These are phyloP conservation scores for Gnatocerus cornutus DNA, from an alignment of 2,888 invertebrate species.

Conservation along the genomic window DNA sequence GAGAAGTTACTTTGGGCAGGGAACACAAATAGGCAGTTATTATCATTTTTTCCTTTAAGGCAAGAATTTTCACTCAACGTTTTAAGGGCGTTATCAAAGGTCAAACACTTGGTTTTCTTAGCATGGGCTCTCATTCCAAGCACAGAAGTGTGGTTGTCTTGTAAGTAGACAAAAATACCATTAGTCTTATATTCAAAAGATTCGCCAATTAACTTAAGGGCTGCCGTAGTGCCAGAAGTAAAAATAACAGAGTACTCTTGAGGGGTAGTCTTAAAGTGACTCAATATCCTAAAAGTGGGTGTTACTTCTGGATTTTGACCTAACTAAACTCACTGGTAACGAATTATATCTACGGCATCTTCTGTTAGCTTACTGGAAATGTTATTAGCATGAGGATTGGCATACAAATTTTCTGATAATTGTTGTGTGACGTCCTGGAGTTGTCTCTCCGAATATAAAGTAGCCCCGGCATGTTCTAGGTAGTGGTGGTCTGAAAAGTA, in stretches of 20 bases:
- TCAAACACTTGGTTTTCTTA: conserved; percentile 74
- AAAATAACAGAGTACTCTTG: conserved; percentile 92
- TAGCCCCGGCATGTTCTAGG: conserved; percentile 92
- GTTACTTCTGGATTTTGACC: too few species aligned
- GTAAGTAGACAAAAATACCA: conserved; percentile 82
- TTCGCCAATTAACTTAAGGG: conserved; percentile 89
- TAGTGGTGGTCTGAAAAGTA: conserved; percentile 79
- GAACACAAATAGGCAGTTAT: conserved; percentile 83
- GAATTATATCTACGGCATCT: conserved; percentile 88
- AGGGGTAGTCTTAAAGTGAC: conserved; percentile 86
- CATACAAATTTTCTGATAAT: conserved; percentile 82
- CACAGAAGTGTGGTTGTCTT: conserved; percentile 97
- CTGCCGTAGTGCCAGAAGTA: conserved; percentile 94
- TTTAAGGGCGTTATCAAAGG: conserved; percentile 75
- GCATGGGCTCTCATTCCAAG: conserved; percentile 91
- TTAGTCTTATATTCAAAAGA: conserved; percentile 77
- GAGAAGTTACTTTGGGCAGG: conserved; percentile 97
- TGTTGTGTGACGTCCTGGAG: conserved; percentile 79
- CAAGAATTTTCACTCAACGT: conserved; percentile 47
- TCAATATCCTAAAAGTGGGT: conserved; percentile 82
- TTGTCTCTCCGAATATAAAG: conserved; percentile 86
- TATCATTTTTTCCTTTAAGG: conserved; percentile 11
- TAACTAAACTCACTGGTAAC: conserved; percentile 80
- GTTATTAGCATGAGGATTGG: conserved; percentile 90
- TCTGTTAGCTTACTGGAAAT: conserved; percentile 85